A percentile compares a stretch with the other conserved stretches of the same genome.
Evolutionary conservation across 2,113 vertebrate genomes (phyloP).

Genomic region (Otis tarda): DNA sequence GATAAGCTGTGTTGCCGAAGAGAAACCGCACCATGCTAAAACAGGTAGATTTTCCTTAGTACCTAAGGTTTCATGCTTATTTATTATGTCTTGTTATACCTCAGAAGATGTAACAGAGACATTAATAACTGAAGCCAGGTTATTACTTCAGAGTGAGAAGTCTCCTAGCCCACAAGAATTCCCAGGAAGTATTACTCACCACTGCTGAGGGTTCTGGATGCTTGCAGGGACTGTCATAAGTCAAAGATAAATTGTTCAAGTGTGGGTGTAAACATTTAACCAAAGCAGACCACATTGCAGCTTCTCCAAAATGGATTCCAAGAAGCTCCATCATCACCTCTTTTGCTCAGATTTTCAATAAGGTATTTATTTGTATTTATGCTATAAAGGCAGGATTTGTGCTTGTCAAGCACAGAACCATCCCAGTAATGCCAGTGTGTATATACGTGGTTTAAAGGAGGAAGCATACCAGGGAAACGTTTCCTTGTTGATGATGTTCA

Average conservation of each 20-base stretch:
- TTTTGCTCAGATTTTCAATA: not conserved
- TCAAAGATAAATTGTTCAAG: not conserved
- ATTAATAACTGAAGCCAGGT: not conserved
- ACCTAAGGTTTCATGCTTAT: not conserved
- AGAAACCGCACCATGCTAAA: not conserved
- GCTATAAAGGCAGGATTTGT: not conserved
- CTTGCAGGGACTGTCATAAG: not conserved
- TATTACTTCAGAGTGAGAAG: not conserved
- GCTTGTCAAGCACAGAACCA: not conserved
- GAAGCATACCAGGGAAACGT: not conserved
- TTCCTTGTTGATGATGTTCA: not conserved
- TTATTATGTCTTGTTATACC: not conserved
- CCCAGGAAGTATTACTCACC: not conserved
- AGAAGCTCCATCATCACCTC: not conserved
- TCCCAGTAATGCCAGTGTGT: not conserved
- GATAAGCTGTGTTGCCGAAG: not conserved
- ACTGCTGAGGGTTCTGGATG: not conserved
- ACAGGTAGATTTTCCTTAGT: not conserved
- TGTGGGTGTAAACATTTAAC: not conserved
- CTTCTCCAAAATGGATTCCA: not conserved
- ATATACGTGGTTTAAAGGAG: not conserved
- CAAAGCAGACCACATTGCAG: not conserved
- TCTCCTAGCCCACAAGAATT: not conserved
- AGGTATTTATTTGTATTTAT: not conserved
- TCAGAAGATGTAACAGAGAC: not conserved